Evolutionary conservation across 2,888 invertebrate genomes (phyloP), one percentile per base, ranked within the genome.

Genomic region (Chloroclysta siterata): DNA sequence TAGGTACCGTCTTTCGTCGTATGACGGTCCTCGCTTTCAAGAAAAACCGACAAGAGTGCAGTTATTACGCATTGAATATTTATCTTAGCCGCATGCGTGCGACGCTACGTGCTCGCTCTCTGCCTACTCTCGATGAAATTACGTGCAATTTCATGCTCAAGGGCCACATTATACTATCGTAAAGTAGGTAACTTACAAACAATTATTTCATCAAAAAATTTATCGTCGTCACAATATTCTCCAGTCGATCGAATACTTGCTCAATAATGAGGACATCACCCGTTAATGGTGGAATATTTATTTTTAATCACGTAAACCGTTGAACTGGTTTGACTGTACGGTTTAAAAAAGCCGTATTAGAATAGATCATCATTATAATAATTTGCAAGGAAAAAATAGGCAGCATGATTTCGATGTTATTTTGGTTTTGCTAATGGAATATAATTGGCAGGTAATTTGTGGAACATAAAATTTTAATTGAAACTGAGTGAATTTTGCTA

Each of bases 381-480:
- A 66, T 68, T 71, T 51, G 65, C 61, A 52, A 71, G 63, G 60
- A 66, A 78, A 76, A 81, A 78, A 76, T 76, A 70, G 65, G 63
- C 69, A 66, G 72, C 62, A 73, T 76, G 74, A 76, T 74, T 72
- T 73, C 68, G 74, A 73, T 74, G 74, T 79, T 75, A 72, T 76
- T 84, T 82, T 77, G 80, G 76, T 76, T 78, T 74, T 74, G 77
- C 78, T 87, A 87, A 89, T 88, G 84, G 83, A 81, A 84, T 79
- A 87, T 90, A 90, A 91, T 89, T 86, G 88, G 82, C 81, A 81
- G 81, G 89, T 89, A 87, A 90, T 90, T 90, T 90, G 83, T 71
- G 79, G 80, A 79, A 84, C 82, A 88, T 89, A 85, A 87, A 88
- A 85, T 86, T 87, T 88, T 89, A 90, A 89, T 91, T 89, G 83